These are phyloP conservation scores for Gobius niger DNA, from an alignment of 2,113 vertebrate genomes.

Conservation along the genomic window DNA sequence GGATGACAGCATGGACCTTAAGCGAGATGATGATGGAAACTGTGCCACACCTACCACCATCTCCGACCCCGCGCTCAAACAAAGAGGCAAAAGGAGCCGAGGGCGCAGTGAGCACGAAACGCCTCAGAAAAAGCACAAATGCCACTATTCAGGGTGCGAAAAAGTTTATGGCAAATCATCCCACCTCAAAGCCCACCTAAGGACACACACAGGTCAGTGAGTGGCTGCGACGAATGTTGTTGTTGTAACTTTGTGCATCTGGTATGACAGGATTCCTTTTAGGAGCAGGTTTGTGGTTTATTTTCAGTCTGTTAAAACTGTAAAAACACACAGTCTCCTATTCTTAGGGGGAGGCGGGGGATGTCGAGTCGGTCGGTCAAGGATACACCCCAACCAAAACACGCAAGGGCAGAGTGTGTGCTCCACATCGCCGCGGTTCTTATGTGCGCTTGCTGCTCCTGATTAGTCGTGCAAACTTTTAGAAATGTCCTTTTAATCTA, in stretches of 20 bases:
- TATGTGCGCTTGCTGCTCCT: constrained; percentile 9
- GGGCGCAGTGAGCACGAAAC: constrained; percentile 88
- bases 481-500: constrained; percentile 44
- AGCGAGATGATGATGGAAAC: constrained; percentile 79
- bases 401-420: background rate
- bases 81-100: constrained; percentile 89
- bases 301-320: background rate
- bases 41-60: constrained; percentile 88
- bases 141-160: constrained; percentile 96
- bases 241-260: constrained; percentile 35
- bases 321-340: background rate
- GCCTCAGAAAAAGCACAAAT: constrained; percentile 98
- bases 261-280: background rate
- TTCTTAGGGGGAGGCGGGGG: constrained; percentile 3
- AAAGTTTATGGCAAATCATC: constrained; percentile 99
- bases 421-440: background rate
- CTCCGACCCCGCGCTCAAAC: constrained; percentile 86
- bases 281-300: background rate
- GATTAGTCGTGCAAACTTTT: constrained; percentile 57
- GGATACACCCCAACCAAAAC: constrained; percentile 21
- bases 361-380: constrained; percentile 1
- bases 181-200: constrained; percentile 98
- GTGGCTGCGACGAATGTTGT: constrained; percentile 53
- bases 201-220: constrained; percentile 99
- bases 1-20: constrained; percentile 79